These are phyloP conservation scores for Gnathonemus longibarbis DNA, from an alignment of 2,113 vertebrate genomes.

Conservation along the genomic window DNA sequence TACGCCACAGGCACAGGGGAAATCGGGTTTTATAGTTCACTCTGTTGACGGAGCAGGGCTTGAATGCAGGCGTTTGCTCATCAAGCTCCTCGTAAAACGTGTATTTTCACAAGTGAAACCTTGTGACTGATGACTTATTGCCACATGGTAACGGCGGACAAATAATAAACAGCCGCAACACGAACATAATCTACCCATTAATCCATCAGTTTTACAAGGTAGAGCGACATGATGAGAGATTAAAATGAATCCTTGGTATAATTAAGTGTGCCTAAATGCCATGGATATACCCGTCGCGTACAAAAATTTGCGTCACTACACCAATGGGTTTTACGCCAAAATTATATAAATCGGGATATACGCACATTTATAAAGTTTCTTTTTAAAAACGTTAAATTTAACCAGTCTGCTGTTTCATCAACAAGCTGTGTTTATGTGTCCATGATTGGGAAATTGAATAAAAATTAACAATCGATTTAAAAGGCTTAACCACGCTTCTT, in stretches of 20 bases:
- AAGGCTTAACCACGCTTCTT: neutral
- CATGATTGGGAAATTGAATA: neutral
- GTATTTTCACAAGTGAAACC: neutral
- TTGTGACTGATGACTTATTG: neutral
- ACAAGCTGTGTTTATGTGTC: neutral
- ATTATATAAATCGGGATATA: neutral
- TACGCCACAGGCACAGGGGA: neutral
- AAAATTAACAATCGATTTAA: neutral
- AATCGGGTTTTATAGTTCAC: neutral
- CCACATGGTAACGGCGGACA: neutral
- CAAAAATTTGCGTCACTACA: neutral
- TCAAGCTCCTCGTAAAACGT: neutral
- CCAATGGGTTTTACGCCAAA: too few species aligned
- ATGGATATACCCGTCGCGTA: neutral
- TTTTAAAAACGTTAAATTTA: neutral
- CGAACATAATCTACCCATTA: neutral
- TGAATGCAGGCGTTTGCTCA: neutral
- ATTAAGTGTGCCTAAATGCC: neutral
- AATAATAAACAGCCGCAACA: neutral
- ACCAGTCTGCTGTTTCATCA: neutral
- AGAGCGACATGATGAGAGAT: neutral
- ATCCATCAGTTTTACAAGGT: conserved; percentile 1
- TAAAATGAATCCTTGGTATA: conserved; percentile 1
- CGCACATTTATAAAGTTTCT: neutral
- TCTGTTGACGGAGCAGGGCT: neutral